Percentiles rank a stretch among this genome's conserved stretches.
Evolutionary conservation across 2,888 invertebrate genomes (phyloP).

Genomic region (Pyrrhia umbra): DNA sequence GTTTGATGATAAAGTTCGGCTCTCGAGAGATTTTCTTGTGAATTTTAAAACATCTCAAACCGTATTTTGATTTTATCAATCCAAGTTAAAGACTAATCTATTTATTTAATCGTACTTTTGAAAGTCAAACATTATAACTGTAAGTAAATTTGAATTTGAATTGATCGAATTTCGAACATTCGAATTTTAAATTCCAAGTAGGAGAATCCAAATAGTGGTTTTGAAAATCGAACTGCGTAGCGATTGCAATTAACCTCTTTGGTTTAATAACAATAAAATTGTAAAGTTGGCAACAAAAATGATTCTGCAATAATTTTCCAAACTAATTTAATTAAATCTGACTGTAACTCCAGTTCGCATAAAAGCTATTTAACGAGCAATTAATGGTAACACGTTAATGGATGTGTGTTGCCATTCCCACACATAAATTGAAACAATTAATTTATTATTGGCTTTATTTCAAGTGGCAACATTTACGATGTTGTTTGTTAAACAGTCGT

Average conservation of each 20-base stretch:
- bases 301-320: background rate
- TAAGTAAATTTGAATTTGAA: no score
- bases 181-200: background rate
- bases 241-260: no score
- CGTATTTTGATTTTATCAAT: background rate
- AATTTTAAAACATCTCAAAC: no score
- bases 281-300: no score
- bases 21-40: no score
- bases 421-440: constrained; percentile 36
- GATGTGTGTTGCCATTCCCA: constrained; percentile 33
- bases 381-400: constrained; percentile 44
- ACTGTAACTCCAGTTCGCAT: background rate
- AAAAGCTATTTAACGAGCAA: constrained; percentile 34
- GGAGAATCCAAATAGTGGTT: no score
- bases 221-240: no score
- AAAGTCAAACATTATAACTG: background rate
- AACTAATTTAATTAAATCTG: background rate
- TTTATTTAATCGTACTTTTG: background rate
- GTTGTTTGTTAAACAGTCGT: background rate
- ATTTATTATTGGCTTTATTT: constrained; percentile 24
- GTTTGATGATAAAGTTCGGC: no score
- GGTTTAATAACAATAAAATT: no score
- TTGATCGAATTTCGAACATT: background rate
- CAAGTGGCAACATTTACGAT: background rate
- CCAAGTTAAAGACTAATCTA: background rate